Percentiles rank a stretch among this genome's conserved stretches.
phyloP scores from a whole-genome alignment of 2,113 vertebrate genomes.

The Thomomys bottae region DNA sequence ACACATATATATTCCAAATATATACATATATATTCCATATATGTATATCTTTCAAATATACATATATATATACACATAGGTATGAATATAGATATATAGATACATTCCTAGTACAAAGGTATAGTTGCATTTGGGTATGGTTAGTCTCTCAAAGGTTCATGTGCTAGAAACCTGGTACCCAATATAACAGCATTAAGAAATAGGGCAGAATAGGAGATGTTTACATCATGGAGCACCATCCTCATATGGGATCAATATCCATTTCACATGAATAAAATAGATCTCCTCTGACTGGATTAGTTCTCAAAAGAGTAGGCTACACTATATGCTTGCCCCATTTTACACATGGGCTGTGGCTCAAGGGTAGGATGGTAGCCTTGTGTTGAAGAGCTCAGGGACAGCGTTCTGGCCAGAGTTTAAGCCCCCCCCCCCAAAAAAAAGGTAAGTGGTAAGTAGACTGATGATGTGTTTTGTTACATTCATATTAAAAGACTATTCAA shows the following conservation, averaged over 20 bases:
- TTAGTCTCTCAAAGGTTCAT: not conserved
- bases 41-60: too few species aligned
- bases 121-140: not conserved
- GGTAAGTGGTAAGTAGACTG: not conserved
- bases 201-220: not conserved
- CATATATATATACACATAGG: not conserved
- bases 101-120: not conserved
- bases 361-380: too few species aligned
- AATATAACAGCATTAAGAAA: not conserved
- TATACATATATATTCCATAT: not conserved
- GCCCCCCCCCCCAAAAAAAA: constrained; percentile 23
- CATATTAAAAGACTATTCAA: not conserved
- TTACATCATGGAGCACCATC: not conserved
- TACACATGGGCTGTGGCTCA: too few species aligned
- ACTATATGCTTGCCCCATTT: not conserved
- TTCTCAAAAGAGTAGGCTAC: not conserved
- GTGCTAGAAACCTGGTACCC: not conserved
- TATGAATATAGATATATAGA: too few species aligned
- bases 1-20: not conserved
- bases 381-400: too few species aligned
- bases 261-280: not conserved
- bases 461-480: constrained; percentile 8
- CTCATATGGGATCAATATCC: not conserved
- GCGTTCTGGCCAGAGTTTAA: too few species aligned
- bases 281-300: not conserved